A percentile compares a stretch with the other conserved stretches of the same genome.
These are phyloP conservation scores for Crossocerus cetratus DNA, from an alignment of 2,888 invertebrate genomes.

Conservation along the genomic window DNA sequence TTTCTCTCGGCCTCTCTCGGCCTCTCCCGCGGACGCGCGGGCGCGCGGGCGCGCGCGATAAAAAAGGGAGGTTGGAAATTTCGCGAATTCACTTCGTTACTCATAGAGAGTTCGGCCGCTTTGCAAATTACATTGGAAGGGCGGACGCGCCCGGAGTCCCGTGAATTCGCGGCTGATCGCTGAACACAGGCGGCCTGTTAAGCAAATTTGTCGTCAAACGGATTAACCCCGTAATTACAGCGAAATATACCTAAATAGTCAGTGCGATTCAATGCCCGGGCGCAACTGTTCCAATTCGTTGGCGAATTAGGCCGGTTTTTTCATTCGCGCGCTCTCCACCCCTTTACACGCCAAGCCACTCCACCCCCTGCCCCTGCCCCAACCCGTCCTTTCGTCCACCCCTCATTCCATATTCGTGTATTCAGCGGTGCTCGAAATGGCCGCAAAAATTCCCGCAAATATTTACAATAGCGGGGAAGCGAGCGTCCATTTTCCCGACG, in stretches of 20 bases:
- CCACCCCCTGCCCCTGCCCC: not conserved
- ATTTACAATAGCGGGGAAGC: not conserved
- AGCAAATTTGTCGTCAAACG: conserved; percentile 53
- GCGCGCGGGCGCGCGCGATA: conserved; percentile 17
- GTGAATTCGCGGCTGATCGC: conserved; percentile 45
- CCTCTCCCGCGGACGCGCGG: not conserved
- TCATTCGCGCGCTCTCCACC: not conserved
- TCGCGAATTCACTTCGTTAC: conserved; percentile 21
- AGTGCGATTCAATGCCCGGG: conserved; percentile 23
- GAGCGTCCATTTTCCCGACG: not conserved
- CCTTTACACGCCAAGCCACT: not conserved
- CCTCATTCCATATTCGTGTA: no score
- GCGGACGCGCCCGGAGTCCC: conserved; percentile 9
- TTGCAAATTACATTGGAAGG: conserved; percentile 47
- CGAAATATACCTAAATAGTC: conserved; percentile 48
- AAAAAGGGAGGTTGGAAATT: conserved; percentile 20
- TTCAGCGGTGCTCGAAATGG: no score
- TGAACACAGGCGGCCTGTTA: conserved; percentile 31
- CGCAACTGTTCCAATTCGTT: conserved; percentile 18
- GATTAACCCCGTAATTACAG: conserved; percentile 49
- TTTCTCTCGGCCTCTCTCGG: conserved; percentile 16
- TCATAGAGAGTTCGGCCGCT: conserved; percentile 37
- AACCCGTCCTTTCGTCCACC: no score
- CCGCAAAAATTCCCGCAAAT: conserved; percentile 1
- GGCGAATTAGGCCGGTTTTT: conserved; percentile 36